phyloP scores from a whole-genome alignment of 2,113 vertebrate species.

The Promerops cafer region DNA sequence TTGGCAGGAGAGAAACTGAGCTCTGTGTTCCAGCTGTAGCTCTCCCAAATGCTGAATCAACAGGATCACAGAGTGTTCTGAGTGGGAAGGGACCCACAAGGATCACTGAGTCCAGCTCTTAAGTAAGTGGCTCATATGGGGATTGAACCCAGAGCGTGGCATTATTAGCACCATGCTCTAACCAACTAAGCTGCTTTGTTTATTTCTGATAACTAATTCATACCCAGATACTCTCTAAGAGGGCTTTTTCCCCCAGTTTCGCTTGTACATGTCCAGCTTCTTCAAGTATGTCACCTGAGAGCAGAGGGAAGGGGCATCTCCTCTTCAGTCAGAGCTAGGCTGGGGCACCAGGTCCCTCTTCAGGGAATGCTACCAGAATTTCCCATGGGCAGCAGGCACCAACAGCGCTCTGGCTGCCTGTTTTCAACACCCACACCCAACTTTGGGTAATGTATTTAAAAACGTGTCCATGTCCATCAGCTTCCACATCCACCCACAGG shows the following conservation, averaged over 20 bases:
- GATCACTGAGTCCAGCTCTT: background rate
- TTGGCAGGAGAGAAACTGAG: background rate
- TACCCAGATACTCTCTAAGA: background rate
- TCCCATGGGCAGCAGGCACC: background rate
- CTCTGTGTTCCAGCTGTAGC: background rate
- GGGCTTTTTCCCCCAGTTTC: background rate
- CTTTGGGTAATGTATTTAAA: background rate
- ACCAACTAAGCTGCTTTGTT: background rate
- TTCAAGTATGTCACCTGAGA: background rate
- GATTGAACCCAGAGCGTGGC: accelerated
- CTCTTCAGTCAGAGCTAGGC: background rate
- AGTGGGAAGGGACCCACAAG: background rate
- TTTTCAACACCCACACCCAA: background rate
- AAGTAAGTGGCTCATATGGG: background rate
- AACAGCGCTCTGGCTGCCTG: accelerated
- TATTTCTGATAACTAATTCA: background rate
- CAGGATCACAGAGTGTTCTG: background rate
- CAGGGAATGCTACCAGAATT: background rate
- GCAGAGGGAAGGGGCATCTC: background rate
- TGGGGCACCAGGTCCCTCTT: background rate
- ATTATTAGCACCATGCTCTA: background rate
- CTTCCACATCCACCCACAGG: background rate
- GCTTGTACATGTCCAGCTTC: background rate
- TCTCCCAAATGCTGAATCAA: background rate
- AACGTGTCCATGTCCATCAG: accelerated